Percentiles rank a stretch among this genome's conserved stretches.
phyloP scores from a whole-genome alignment of 2,113 vertebrate species.

The Trogon surrucura region DNA sequence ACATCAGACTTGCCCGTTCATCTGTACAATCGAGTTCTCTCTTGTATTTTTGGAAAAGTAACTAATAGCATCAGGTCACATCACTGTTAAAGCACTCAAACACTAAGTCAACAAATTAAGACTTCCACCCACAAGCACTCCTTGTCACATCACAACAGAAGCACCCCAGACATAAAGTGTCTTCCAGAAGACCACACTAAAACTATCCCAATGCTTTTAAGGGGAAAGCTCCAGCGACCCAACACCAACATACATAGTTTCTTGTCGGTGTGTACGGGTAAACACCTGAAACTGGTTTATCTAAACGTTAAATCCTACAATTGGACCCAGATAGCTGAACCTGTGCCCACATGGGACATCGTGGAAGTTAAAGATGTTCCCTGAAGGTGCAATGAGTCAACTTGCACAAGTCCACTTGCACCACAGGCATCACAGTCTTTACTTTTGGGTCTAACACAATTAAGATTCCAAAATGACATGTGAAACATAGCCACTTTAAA shows the following conservation, averaged over 20 bases:
- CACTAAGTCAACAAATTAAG: background rate
- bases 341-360: background rate
- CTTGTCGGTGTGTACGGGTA: background rate
- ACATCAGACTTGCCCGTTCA: background rate
- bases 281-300: background rate
- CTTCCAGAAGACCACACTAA: background rate
- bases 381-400: background rate
- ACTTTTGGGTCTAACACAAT: background rate
- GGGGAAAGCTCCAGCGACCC: background rate
- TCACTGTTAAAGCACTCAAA: background rate
- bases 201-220: background rate
- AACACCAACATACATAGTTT: background rate
- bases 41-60: background rate
- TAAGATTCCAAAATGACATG: background rate
- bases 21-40: background rate
- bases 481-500: background rate
- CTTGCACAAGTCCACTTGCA: background rate
- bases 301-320: background rate
- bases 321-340: background rate
- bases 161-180: background rate
- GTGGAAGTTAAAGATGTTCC: rapidly evolving
- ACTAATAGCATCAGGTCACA: background rate
- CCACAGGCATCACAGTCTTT: background rate
- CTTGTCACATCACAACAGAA: background rate
- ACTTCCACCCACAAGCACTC: background rate